Evolutionary conservation across 2,888 invertebrate genomes (phyloP).

Genomic region (Bombyx huttoni): DNA sequence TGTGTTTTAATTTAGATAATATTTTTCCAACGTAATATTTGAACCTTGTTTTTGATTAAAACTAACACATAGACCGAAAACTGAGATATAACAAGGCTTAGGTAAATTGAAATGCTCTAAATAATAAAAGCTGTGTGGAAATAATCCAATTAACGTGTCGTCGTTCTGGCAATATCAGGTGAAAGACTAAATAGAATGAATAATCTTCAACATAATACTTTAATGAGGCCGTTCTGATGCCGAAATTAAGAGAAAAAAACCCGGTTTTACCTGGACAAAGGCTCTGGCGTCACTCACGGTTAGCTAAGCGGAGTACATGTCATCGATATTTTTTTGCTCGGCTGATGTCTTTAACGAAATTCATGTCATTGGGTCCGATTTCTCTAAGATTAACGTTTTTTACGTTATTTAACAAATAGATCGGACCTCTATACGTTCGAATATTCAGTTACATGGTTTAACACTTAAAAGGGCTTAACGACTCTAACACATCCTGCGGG

Average conservation of each 20-base stretch:
- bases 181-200: slow-evolving; percentile 9
- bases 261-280: slow-evolving; percentile 38
- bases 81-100: no score
- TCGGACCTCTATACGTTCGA: slow-evolving; percentile 66
- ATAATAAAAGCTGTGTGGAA: no score
- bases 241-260: slow-evolving; percentile 43
- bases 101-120: no score
- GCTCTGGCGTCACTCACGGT: slow-evolving; percentile 40
- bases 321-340: slow-evolving; percentile 61
- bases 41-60: neutral
- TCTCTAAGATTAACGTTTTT: slow-evolving; percentile 67
- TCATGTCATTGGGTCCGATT: slow-evolving; percentile 69
- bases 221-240: slow-evolving; percentile 48
- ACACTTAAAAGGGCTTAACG: slow-evolving; percentile 73
- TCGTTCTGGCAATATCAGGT: neutral
- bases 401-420: slow-evolving; percentile 71
- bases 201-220: slow-evolving; percentile 51
- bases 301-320: slow-evolving; percentile 50
- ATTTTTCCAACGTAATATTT: neutral
- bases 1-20: neutral
- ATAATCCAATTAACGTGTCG: neutral
- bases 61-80: neutral
- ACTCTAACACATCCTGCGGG: slow-evolving; percentile 73
- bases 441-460: slow-evolving; percentile 73
- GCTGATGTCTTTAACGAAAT: slow-evolving; percentile 68